A percentile compares a stretch with the other conserved stretches of the same genome.
phyloP scores from a whole-genome alignment of 2,888 invertebrate genomes.

The Phyllotreta cruciferae region DNA sequence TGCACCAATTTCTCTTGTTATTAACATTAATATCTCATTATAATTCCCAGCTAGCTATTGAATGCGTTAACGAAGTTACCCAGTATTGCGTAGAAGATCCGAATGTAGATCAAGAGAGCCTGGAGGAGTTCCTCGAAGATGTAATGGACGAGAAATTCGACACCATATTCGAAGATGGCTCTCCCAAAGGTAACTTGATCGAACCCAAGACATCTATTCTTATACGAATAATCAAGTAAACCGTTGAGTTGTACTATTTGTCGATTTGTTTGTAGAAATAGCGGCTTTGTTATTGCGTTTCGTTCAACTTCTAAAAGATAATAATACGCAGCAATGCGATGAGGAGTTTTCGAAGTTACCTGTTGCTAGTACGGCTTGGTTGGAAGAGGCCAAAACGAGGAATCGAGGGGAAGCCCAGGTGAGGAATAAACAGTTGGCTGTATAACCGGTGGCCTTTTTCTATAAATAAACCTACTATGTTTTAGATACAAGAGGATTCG shows the following conservation, averaged over 20 bases:
- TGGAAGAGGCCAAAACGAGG: constrained; percentile 35
- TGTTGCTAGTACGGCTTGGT: constrained; percentile 60
- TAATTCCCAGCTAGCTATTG: constrained; percentile 66
- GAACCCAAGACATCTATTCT: too few relatives aligned
- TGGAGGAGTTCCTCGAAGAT: constrained; percentile 72
- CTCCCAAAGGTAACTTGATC: constrained; percentile 65
- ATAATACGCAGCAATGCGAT: constrained; percentile 65
- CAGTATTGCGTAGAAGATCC: constrained; percentile 67
- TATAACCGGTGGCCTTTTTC: neutral
- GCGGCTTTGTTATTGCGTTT: constrained; percentile 66
- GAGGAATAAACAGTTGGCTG: neutral
- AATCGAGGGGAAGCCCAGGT: constrained; percentile 33
- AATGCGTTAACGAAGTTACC: constrained; percentile 70
- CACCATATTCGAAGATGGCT: constrained; percentile 75
- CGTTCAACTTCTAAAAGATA: constrained; percentile 65
- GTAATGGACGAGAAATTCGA: constrained; percentile 78
- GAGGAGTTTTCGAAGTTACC: constrained; percentile 68
- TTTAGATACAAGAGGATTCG: constrained; percentile 19
- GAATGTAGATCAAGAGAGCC: constrained; percentile 66
- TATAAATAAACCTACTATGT: neutral
- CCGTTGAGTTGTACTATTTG: neutral
- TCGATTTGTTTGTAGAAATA: constrained; percentile 64
- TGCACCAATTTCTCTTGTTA: constrained; percentile 39
- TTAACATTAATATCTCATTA: neutral
- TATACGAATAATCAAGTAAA: neutral